These are phyloP conservation scores for Molossus molossus DNA, from an alignment of 2,797 vertebrate species.

Conservation along the genomic window DNA sequence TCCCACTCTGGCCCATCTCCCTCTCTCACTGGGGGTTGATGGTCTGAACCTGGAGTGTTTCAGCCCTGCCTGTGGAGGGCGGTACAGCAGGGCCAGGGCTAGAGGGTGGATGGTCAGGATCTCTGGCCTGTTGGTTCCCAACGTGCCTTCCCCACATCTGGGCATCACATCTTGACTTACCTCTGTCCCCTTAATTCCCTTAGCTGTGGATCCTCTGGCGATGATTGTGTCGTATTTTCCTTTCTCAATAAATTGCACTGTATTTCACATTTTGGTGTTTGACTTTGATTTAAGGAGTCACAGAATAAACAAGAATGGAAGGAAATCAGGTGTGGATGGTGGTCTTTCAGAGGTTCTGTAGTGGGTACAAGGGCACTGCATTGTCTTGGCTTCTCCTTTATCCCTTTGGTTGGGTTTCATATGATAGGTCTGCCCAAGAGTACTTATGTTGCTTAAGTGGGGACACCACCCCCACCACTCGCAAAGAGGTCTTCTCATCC, in stretches of 20 bases:
- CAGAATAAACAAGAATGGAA: background rate
- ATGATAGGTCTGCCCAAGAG: background rate
- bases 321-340: background rate
- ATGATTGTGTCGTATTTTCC: background rate
- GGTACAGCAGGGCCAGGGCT: background rate
- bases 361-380: background rate
- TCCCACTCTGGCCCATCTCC: background rate
- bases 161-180: background rate
- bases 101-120: background rate
- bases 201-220: constrained; percentile 30
- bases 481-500: background rate
- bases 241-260: constrained; percentile 77
- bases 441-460: background rate
- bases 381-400: background rate
- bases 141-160: background rate
- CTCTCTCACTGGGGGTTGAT: background rate
- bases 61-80: background rate
- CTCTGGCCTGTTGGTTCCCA: background rate
- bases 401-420: background rate
- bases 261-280: constrained; percentile 57
- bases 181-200: background rate
- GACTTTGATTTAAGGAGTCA: constrained; percentile 55
- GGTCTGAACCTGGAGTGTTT: background rate
- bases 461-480: fast-evolving
- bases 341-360: background rate